Evolutionary conservation across 1,140 invertebrate species (phyloP).

Genomic region (Bradysia coprophila): DNA sequence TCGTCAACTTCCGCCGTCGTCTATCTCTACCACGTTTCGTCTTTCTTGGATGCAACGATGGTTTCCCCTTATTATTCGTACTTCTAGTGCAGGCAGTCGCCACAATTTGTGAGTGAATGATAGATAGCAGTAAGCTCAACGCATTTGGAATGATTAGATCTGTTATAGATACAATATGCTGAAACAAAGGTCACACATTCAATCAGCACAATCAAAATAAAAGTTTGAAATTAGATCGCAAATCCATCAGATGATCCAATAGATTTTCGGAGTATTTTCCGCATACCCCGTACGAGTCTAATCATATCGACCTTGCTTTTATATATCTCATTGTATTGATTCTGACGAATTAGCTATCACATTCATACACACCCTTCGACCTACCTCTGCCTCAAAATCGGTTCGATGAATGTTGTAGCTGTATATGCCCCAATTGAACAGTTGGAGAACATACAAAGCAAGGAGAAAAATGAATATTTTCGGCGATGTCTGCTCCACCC

Average conservation of each 20-base stretch:
- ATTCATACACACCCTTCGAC: background rate
- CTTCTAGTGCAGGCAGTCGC: conserved; percentile 34
- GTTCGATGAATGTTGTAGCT: conserved; percentile 18
- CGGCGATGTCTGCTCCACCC: conserved; percentile 67
- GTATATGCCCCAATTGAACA: conserved; percentile 46
- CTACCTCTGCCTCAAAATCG: background rate
- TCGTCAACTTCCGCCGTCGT: conserved; percentile 3
- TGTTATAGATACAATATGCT: conserved; percentile 14
- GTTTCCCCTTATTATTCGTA: conserved; percentile 20
- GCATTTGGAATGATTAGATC: conserved; percentile 51
- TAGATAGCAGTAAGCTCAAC: conserved; percentile 61
- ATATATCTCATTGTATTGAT: background rate
- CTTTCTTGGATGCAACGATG: conserved; percentile 20
- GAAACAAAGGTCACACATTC: background rate
- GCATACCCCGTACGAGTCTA: no score
- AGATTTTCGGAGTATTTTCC: no score
- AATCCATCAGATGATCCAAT: no score
- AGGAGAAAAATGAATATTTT: conserved; percentile 52
- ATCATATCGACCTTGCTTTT: no score
- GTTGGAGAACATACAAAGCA: conserved; percentile 55
- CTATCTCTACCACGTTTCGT: conserved; percentile 12
- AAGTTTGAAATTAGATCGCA: no score
- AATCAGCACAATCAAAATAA: background rate
- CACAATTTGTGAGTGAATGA: conserved; percentile 83
- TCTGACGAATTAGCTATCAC: no score